A percentile compares a stretch with the other conserved stretches of the same genome.
Evolutionary conservation across 2,797 vertebrate genomes (phyloP).

Genomic region (Ctenochaetus hawaiiensis): DNA sequence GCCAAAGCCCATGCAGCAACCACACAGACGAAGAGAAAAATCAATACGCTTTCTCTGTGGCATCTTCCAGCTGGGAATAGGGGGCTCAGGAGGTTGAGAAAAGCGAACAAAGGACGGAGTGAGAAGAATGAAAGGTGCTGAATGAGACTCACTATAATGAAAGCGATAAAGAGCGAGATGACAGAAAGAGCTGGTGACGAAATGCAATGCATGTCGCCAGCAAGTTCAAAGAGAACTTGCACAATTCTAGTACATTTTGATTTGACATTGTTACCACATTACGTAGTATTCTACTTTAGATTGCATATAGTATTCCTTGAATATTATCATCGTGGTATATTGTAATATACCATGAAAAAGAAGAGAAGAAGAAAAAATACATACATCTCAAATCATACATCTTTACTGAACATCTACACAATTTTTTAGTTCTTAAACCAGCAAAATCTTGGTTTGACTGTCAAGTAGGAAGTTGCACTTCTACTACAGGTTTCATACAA

Average conservation of each 20-base stretch:
- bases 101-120: constrained; percentile 65
- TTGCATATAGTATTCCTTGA: too few species aligned
- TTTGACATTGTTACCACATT: background rate
- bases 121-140: constrained; percentile 59
- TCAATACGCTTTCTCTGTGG: constrained; percentile 70
- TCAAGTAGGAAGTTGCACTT: constrained; percentile 18
- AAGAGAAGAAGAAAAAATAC: background rate
- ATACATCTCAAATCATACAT: too few species aligned
- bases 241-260: background rate
- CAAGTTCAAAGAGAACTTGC: background rate
- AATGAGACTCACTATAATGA: constrained; percentile 51
- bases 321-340: background rate
- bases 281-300: background rate
- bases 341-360: background rate
- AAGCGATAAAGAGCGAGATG: constrained; percentile 13
- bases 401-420: constrained; percentile 6
- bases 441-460: constrained; percentile 12
- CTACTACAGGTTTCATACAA: constrained; percentile 12
- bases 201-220: constrained; percentile 7
- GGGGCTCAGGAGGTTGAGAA: constrained; percentile 66
- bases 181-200: constrained; percentile 4
- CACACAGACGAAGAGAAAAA: constrained; percentile 63
- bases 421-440: background rate
- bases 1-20: constrained; percentile 36
- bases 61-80: constrained; percentile 66